Evolutionary conservation across 2,113 vertebrate genomes (phyloP).

Genomic region (Pseudolaguvia tuberculata): DNA sequence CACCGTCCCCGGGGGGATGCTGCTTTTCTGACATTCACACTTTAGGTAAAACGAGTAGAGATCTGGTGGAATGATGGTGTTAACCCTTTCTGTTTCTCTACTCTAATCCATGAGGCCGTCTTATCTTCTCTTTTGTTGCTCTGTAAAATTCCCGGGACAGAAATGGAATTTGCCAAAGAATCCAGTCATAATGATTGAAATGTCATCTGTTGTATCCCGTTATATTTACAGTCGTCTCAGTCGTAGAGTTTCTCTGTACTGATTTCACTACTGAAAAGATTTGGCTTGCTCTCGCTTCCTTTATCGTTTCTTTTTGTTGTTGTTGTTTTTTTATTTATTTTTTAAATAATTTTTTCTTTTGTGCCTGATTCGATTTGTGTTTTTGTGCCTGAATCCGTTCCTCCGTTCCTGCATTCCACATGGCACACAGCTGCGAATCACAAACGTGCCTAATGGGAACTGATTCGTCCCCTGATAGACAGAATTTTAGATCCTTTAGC

Average conservation of each 20-base stretch:
- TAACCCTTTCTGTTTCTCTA: constrained; percentile 36
- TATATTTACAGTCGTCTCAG: neutral
- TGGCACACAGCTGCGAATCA: constrained; percentile 67
- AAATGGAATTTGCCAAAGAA: constrained; percentile 75
- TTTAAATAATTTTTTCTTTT: constrained; percentile 29
- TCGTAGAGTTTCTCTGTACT: constrained; percentile 60
- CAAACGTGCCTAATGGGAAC: constrained; percentile 70
- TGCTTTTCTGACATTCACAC: constrained; percentile 40
- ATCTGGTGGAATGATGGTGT: constrained; percentile 7
- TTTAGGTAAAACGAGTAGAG: constrained; percentile 42
- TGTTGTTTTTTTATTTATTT: constrained; percentile 42
- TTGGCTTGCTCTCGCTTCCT: constrained; percentile 68
- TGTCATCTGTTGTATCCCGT: constrained; percentile 1
- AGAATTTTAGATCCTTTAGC: constrained; percentile 26
- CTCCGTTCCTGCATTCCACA: constrained; percentile 64
- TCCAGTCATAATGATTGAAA: constrained; percentile 33
- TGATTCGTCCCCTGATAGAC: constrained; percentile 56
- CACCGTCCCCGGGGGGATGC: constrained; percentile 59
- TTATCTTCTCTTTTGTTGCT: constrained; percentile 22
- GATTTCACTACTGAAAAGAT: constrained; percentile 53
- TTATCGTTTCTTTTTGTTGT: constrained; percentile 20
- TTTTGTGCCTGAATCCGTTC: constrained; percentile 60
- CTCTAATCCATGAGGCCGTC: constrained; percentile 29
- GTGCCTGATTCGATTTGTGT: constrained; percentile 43
- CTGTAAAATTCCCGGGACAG: neutral